A percentile compares a stretch with the other conserved stretches of the same genome.
phyloP scores from a whole-genome alignment of 1,140 invertebrate species.

The Radopholus similis region DNA sequence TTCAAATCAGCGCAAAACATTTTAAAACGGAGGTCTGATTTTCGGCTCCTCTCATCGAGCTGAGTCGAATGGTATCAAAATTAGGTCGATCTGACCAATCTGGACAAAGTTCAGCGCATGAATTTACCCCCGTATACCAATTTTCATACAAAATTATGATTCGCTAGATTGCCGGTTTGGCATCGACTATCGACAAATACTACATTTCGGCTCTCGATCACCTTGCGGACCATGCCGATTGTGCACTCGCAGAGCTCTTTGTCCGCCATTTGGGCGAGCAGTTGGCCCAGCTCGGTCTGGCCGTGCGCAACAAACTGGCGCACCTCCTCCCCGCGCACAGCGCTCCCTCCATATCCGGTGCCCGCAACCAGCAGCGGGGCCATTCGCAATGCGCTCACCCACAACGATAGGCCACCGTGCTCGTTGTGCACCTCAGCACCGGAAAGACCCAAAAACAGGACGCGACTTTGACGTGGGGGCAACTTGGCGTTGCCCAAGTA shows the following conservation, averaged over 20 bases:
- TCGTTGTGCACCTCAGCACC: conserved; percentile 27
- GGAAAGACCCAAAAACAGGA: conserved; percentile 20
- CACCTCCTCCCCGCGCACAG: conserved; percentile 1
- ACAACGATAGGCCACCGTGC: background rate
- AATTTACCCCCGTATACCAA: background rate
- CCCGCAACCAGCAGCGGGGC: conserved; percentile 10
- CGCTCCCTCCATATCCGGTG: background rate
- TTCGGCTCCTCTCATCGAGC: too few species aligned
- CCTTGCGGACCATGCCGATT: background rate
- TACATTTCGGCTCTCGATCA: background rate
- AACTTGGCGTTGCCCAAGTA: conserved; percentile 7
- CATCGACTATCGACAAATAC: too few species aligned
- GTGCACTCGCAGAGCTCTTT: conserved; percentile 32
- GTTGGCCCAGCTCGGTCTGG: conserved; percentile 3
- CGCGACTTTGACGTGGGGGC: conserved; percentile 14
- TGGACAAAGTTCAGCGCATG: background rate
- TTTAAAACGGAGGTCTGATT: background rate
- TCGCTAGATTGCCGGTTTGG: background rate
- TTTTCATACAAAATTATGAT: background rate
- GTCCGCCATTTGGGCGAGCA: conserved; percentile 24
- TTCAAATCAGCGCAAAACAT: background rate
- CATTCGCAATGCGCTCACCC: conserved; percentile 7
- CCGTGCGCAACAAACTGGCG: conserved; percentile 17
- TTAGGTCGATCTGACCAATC: too few species aligned
- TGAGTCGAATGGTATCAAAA: too few species aligned